These are phyloP conservation scores for Petrophora chlorosata DNA, from an alignment of 2,888 invertebrate genomes.

Conservation along the genomic window DNA sequence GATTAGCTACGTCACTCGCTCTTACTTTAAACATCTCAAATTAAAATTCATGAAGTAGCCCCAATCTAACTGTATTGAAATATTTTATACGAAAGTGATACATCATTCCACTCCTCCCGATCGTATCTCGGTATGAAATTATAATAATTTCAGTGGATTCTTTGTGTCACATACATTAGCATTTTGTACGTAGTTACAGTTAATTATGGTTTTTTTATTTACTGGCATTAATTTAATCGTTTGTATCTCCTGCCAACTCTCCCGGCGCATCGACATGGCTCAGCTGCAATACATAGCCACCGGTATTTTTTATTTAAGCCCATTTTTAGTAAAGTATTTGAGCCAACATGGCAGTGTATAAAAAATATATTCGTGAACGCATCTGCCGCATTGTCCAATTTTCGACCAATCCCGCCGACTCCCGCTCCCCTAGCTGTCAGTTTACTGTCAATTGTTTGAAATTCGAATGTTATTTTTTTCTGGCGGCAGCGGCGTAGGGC, in stretches of 20 bases:
- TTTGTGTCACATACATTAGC: constrained; percentile 30
- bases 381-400: constrained; percentile 81
- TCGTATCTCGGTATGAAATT: constrained; percentile 20
- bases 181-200: constrained; percentile 24
- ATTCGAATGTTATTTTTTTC: constrained; percentile 74
- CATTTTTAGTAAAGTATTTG: constrained; percentile 67
- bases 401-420: constrained; percentile 69
- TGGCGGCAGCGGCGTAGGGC: constrained; percentile 59
- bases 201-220: constrained; percentile 26
- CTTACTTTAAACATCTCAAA: not conserved
- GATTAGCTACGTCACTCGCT: not conserved
- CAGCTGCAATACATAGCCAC: constrained; percentile 44
- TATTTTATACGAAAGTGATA: constrained; percentile 24
- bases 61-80: constrained; percentile 11
- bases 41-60: constrained; percentile 13
- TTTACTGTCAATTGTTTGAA: constrained; percentile 72
- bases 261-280: constrained; percentile 39
- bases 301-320: constrained; percentile 46
- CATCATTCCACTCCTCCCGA: constrained; percentile 27
- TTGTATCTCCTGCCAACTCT: constrained; percentile 64
- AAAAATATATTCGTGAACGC: constrained; percentile 61
- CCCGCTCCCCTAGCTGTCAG: constrained; percentile 81
- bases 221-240: constrained; percentile 44
- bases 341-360: constrained; percentile 75
- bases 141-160: constrained; percentile 27